Evolutionary conservation across 2,888 invertebrate species (phyloP).

Genomic region (Seira sanloemensis): DNA sequence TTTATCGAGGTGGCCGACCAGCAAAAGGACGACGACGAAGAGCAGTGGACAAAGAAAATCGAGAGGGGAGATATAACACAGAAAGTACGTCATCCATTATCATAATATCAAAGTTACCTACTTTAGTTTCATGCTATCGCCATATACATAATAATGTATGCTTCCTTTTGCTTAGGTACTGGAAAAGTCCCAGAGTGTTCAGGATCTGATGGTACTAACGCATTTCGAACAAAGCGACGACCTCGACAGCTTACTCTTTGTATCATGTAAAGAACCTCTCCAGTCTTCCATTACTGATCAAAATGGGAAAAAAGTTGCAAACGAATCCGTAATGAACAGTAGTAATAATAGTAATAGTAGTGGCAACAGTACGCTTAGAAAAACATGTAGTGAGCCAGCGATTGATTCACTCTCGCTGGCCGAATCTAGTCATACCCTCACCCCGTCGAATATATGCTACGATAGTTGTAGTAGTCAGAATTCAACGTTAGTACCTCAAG

Average conservation of each 20-base stretch:
- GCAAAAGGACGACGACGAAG: conserved; percentile 32
- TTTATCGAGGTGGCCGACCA: conserved; percentile 23
- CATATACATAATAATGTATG: not conserved
- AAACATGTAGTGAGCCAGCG: conserved; percentile 64
- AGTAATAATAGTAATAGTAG: conserved; percentile 3
- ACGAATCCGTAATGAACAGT: not conserved
- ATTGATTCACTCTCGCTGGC: conserved; percentile 47
- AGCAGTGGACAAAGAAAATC: conserved; percentile 51
- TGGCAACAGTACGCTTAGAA: conserved; percentile 43
- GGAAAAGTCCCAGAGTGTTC: conserved; percentile 82
- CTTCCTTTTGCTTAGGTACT: conserved; percentile 77
- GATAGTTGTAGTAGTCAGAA: conserved; percentile 28
- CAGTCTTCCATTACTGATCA: conserved; percentile 48
- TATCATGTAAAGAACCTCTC: not conserved
- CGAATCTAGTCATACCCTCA: conserved; percentile 61
- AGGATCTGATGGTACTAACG: conserved; percentile 82
- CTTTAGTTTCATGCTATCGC: too few relatives aligned
- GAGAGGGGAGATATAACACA: conserved; percentile 68
- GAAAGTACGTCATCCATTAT: conserved; percentile 47
- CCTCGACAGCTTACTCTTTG: conserved; percentile 53
- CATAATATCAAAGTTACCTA: not conserved
- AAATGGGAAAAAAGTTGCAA: not conserved
- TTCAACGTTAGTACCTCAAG: conserved; percentile 50
- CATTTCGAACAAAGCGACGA: conserved; percentile 79
- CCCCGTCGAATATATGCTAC: conserved; percentile 21